Evolutionary conservation across 2,113 vertebrate species (phyloP), one percentile per base, ranked within the genome.

Genomic region (Apaloderma vittatum): DNA sequence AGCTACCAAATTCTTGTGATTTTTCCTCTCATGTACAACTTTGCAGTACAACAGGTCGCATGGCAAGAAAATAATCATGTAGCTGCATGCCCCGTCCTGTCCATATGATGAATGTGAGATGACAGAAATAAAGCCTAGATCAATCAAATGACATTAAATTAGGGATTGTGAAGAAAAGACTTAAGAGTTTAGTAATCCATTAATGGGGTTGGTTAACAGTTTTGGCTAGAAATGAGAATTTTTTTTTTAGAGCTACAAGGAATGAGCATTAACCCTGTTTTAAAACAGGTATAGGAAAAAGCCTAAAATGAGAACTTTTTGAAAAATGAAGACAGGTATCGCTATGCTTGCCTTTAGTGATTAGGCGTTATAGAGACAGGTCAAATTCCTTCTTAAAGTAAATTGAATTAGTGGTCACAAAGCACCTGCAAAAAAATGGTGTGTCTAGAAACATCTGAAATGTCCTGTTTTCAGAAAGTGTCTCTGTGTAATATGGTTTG

Each of bases 361-460:
- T 94, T 93, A 97, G 96, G 62, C 51, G 74, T 96, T 88, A 92
- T 94, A 95, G 91, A 97, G 88, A 96, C 71, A 94, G 95, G 95
- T 84, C 68, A 93, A 86, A 78, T 92, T 97, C 55, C 22, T 92
- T 93, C 34, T 43, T n/a, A 22, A 11, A 75, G 6, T 62, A 75
- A 85, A 84, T 72, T 91, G 58, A 54, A 54, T 75, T 87, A 76
- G 73, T 7, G 83, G 79, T 95, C 87, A 91, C 74, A 90, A 96
- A 98, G 95, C 89, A 98, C 97, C 96, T 97, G 96, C 94, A 94
- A 91, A 97, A 96, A 93, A 88, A 89, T 27, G 30, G 68, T 74
- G 80, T 81, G 32, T 90, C 96, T 96, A 96, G 94, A 97, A 98
- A 91, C 59, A 75, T 75, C 90, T 51, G 49, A 84, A 94, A 74